Evolutionary conservation across 2,113 vertebrate species (phyloP), one percentile per base, ranked within the genome.

Genomic region (Rhizomys pruinosus): DNA sequence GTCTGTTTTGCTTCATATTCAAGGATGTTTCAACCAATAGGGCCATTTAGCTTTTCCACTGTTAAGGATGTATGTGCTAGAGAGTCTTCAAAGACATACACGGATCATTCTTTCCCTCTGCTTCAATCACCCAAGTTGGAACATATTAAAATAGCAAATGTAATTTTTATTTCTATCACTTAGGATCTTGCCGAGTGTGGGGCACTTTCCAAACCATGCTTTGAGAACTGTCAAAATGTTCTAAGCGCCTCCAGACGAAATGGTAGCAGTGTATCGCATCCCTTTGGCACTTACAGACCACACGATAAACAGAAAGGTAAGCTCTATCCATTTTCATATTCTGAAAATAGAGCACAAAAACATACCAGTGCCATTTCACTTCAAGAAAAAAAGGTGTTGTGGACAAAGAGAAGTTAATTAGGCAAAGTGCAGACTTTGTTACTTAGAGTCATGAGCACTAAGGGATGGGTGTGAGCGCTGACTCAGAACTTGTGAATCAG

Each of bases 401-500:
- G 27, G 34, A 63, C 94, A 88, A 84, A 92, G 52, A 44, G 37
- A 72, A 92, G 79, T 96, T 98, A 97, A 98, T 98, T 97, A 98
- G 95, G 92, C 87, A 95, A 96, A 98, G 97, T 98, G 94, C 96
- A 94, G 74, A 37, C 92, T 95, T 44, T 64, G 87, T 96, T 97
- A 90, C 94, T 97, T 86, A 20, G 96, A 98, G 93, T 55, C 95
- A 94, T 81, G 94, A 97, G 94, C 84, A 89, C 97, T 85, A 95
- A 97, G 96, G 39, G 52, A 84, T 66, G 97, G 96, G 93, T 97
- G 95, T 96, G 96, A 97, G 96, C 96, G 95, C 97, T 98, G 98
- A 98, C 96, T 98, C 97, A 97, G 96, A 98, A 97, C 96, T 97
- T 97, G 98, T 96, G 95, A 98, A 98, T 97, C 97, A 96, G 97